Base-by-base conservation (phyloP, 1,140 invertebrate species). In the Drosophila yakuba region DNA sequence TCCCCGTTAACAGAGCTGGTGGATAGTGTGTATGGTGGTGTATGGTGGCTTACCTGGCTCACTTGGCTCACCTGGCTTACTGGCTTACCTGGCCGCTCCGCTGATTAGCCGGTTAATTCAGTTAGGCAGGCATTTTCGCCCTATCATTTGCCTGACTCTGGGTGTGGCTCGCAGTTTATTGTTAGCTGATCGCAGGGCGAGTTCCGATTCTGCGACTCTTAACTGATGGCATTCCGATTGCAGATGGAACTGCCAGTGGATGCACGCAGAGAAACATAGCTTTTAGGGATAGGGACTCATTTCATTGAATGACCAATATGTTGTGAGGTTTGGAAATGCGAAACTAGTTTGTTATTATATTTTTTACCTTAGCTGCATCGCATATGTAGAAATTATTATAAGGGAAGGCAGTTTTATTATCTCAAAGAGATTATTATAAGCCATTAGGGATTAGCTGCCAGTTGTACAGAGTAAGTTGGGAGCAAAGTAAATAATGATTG, bases 41-140 rank as follows among this genome's bases (percentile, higher is more conserved):
- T 17, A 35, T 56, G 45, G 41, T 25, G 6, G 43, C 15, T 44
- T 8, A 32, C 28, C 28, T 32, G 28, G 32, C 8, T 32, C 7
- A 43, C n/a, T n/a, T 43, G 8, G 32, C 32, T 32, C 2, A 32
- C 28, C 1, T 8, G 28, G 28, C 8, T 32, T 8, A 43, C n/a
- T 43, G 41, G 41, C 41, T 63, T 66, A 66, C 35, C 23, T 45
- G 41, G 61, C 28, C 50, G 50, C 67, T 64, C 52, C 20, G 61
- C 71, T 89, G 84, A 86, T 86, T 86, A 86, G 84, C 63, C 52
- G 63, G 76, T 82, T 82, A 88, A 78, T 88, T 75, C 71, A 60
- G 78, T 66, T 76, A 79, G 84, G 50, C 75, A 72, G 64, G 23
- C 39, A 56, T 74, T 74, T 78, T 74, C 68, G 74, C 68, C 60